Evolutionary conservation across 2,888 invertebrate species (phyloP).

Genomic region (Rhagonycha lutea): DNA sequence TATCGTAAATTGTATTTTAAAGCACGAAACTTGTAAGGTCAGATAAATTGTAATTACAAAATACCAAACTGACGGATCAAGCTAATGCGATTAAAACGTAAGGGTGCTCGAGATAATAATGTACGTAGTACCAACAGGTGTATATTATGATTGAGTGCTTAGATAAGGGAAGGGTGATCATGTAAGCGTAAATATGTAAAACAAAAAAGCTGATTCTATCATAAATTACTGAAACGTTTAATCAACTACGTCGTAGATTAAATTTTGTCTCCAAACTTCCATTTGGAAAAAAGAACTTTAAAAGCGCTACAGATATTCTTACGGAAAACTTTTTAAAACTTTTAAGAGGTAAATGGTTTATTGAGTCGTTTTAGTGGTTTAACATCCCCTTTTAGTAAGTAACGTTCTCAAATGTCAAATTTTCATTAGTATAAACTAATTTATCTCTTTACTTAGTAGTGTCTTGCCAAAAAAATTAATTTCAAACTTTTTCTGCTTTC

Average conservation of each 20-base stretch:
- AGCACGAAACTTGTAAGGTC: background rate
- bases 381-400: background rate
- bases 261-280: background rate
- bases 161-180: slow-evolving; percentile 23
- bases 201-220: slow-evolving; percentile 5
- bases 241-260: background rate
- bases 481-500: background rate
- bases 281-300: background rate
- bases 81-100: slow-evolving; percentile 27
- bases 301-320: background rate
- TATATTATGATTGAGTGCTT: slow-evolving; percentile 18
- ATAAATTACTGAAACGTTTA: background rate
- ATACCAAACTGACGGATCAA: slow-evolving; percentile 16
- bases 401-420: background rate
- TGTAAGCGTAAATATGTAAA: slow-evolving; percentile 16
- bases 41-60: slow-evolving; percentile 23
- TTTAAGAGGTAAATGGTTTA: background rate
- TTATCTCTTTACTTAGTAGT: background rate
- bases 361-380: background rate
- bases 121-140: slow-evolving; percentile 24
- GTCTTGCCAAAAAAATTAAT: background rate
- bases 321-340: background rate
- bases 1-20: background rate
- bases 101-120: slow-evolving; percentile 28
- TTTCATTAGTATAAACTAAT: background rate